These are phyloP conservation scores for Elaphurus davidianus DNA, from an alignment of 2,113 vertebrate species.

Conservation along the genomic window DNA sequence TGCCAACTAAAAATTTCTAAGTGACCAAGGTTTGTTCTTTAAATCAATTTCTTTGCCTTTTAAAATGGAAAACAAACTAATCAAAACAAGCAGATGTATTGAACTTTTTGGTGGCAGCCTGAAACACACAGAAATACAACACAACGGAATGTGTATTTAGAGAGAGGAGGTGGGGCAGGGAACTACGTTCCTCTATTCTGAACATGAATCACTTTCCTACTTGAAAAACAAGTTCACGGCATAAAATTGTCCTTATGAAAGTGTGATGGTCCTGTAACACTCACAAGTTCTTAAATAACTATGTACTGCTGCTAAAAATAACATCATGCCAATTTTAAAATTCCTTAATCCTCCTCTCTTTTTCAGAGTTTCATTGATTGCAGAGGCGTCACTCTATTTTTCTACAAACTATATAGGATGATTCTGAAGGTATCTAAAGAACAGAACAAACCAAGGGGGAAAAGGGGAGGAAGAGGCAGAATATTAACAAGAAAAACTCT, in stretches of 20 bases:
- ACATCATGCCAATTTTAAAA: not conserved
- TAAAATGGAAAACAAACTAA: not conserved
- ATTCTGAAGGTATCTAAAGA: not conserved
- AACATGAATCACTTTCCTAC: not conserved
- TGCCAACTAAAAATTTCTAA: not conserved
- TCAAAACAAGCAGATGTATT: not conserved
- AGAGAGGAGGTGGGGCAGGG: no score
- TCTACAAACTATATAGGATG: not conserved
- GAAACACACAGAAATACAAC: not conserved
- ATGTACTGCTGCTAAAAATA: not conserved
- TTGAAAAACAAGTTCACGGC: not conserved
- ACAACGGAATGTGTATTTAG: not conserved
- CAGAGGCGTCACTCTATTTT: not conserved
- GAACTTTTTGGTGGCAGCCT: not conserved
- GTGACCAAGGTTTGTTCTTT: not conserved
- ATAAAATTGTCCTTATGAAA: not conserved
- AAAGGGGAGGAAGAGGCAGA: not conserved
- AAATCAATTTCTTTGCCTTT: not conserved
- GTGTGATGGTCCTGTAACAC: not conserved
- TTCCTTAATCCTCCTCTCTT: not conserved
- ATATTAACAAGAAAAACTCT: not conserved
- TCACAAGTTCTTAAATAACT: not conserved
- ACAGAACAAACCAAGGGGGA: not conserved
- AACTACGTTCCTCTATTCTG: not conserved
- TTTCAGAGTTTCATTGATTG: not conserved